Percentiles rank a stretch among this genome's conserved stretches.
phyloP scores from a whole-genome alignment of 2,797 vertebrate genomes.

The Gymnopithys bicolor region DNA sequence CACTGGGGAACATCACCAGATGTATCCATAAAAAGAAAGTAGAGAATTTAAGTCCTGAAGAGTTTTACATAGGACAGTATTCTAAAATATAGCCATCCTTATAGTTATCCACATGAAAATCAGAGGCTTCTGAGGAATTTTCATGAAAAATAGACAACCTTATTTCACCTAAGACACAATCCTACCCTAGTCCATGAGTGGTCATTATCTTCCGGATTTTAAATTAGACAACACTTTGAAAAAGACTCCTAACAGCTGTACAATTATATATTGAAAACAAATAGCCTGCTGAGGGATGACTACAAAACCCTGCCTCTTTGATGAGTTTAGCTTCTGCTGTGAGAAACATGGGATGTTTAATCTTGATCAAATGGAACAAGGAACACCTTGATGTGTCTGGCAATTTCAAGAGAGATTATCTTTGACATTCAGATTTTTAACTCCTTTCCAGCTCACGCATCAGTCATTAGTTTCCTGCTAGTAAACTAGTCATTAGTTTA shows the following conservation, averaged over 20 bases:
- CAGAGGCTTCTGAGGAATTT: not conserved
- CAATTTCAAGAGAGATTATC: not conserved
- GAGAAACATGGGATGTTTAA: not conserved
- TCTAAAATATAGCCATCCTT: not conserved
- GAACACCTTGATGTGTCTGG: not conserved
- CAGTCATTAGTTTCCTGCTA: no score
- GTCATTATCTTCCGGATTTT: not conserved
- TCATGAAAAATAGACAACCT: not conserved
- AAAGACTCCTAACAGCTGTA: not conserved
- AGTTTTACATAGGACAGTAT: not conserved
- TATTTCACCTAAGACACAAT: not conserved
- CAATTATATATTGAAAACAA: not conserved
- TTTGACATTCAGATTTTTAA: conserved; percentile 1
- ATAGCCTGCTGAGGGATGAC: not conserved
- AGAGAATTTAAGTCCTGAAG: not conserved
- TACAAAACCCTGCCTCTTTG: not conserved
- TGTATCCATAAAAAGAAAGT: not conserved
- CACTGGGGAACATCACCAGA: not conserved
- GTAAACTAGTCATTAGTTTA: not conserved
- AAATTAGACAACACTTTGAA: not conserved
- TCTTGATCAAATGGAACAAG: not conserved
- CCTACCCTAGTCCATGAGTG: not conserved
- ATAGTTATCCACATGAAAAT: not conserved
- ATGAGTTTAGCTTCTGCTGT: conserved; percentile 4
- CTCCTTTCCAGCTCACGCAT: not conserved